These are phyloP conservation scores for Macaria notata DNA, from an alignment of 2,888 invertebrate genomes.

Conservation along the genomic window DNA sequence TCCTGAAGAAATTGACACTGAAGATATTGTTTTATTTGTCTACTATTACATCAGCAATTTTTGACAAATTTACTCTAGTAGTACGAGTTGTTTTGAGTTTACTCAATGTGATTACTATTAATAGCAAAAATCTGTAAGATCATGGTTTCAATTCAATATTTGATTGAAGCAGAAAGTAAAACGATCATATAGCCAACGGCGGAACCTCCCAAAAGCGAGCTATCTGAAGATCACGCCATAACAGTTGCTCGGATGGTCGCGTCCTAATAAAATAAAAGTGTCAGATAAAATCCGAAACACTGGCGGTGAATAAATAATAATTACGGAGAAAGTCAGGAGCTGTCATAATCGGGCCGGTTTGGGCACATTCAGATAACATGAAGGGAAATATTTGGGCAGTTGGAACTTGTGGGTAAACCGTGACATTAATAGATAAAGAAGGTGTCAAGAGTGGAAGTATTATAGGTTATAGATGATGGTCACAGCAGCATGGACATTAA, in stretches of 20 bases:
- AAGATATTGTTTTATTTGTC: no score
- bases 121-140: no score
- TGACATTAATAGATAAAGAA: conserved; percentile 14
- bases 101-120: no score
- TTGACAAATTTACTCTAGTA: no score
- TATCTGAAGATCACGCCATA: conserved; percentile 10
- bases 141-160: no score
- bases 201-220: conserved; percentile 1
- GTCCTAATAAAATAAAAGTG: conserved; percentile 37
- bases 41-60: no score
- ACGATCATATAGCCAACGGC: conserved; percentile 4
- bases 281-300: conserved; percentile 51
- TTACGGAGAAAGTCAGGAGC: conserved; percentile 69
- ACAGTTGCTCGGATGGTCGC: conserved; percentile 6
- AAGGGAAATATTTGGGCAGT: conserved; percentile 62
- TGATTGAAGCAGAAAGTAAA: background rate
- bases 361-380: conserved; percentile 48
- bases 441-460: no score
- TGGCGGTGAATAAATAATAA: conserved; percentile 70
- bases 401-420: conserved; percentile 7
- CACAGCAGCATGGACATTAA: no score
- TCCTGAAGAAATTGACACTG: no score
- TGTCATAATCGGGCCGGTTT: conserved; percentile 39
- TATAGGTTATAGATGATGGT: no score
- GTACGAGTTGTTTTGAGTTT: no score